A percentile compares a stretch with the other conserved stretches of the same genome.
Conservation (phyloP, 2,888 invertebrate genomes). For the Cremastinae sp. region DNA sequence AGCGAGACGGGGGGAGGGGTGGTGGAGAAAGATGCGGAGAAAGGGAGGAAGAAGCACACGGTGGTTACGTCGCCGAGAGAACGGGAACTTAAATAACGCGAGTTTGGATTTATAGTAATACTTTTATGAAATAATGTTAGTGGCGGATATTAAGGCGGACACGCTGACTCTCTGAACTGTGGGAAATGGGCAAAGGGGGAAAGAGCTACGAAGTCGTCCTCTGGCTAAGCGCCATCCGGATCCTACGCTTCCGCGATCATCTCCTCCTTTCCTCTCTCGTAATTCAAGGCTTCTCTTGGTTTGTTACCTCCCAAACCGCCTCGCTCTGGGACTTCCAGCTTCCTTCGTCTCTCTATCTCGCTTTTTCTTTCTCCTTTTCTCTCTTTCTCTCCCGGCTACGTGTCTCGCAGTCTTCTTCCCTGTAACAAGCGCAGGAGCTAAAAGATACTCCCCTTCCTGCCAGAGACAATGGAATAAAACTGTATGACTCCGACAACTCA, state of each 20-base stretch:
- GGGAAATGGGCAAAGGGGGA: conserved; percentile 32
- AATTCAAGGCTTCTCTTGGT: conserved; percentile 67
- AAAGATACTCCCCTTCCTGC: no score
- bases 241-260: conserved; percentile 63
- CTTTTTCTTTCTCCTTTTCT: conserved; percentile 33
- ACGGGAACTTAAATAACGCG: conserved; percentile 76
- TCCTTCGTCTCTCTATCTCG: conserved; percentile 17
- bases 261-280: conserved; percentile 63
- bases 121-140: conserved; percentile 81
- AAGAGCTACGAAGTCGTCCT: conserved; percentile 44
- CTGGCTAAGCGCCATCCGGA: conserved; percentile 74
- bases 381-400: no score
- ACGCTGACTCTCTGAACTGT: conserved; percentile 60
- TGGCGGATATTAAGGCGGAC: conserved; percentile 80
- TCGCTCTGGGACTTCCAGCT: conserved; percentile 35
- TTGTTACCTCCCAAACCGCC: conserved; percentile 42
- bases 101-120: conserved; percentile 80
- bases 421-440: no score
- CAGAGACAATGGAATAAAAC: no score
- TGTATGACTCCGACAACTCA: no score
- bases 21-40: conserved; percentile 33
- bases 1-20: conserved; percentile 29
- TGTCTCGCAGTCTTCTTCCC: no score
- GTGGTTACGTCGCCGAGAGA: conserved; percentile 55
- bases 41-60: conserved; percentile 11